Percentiles rank a stretch among this genome's conserved stretches.
These are phyloP conservation scores for Coelinius sp. DNA, from an alignment of 2,888 invertebrate genomes.

Conservation along the genomic window DNA sequence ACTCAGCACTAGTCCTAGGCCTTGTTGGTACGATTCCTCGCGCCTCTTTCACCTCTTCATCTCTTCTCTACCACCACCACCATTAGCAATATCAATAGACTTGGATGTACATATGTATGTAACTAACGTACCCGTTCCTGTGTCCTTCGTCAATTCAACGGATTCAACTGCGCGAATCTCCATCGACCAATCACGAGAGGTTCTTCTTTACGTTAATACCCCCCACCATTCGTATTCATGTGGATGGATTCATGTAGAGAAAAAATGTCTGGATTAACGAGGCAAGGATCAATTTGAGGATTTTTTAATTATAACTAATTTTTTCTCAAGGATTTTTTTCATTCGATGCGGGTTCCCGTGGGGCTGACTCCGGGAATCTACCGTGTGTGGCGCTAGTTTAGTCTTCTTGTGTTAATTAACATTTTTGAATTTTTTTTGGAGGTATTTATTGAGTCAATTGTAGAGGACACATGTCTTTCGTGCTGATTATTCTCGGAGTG, in stretches of 20 bases:
- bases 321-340: neutral
- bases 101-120: neutral
- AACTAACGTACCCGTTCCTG: too few relatives aligned
- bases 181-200: too few relatives aligned
- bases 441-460: too few relatives aligned
- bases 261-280: too few relatives aligned
- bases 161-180: too few relatives aligned
- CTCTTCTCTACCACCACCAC: slow-evolving; percentile 10
- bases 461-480: too few relatives aligned
- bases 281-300: neutral
- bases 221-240: too few relatives aligned
- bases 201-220: too few relatives aligned
- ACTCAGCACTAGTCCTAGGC: slow-evolving; percentile 27
- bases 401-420: neutral
- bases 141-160: too few relatives aligned
- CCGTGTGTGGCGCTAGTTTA: neutral
- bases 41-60: slow-evolving; percentile 24
- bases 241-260: too few relatives aligned
- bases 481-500: too few relatives aligned
- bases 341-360: neutral
- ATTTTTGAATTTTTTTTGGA: too few relatives aligned
- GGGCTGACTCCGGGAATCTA: neutral
- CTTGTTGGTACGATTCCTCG: neutral
- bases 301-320: neutral
- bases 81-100: neutral